Evolutionary conservation across 64 coral and sea anemone genomes (phyloP).

Genomic region (Dendrophyllia cribrosa): DNA sequence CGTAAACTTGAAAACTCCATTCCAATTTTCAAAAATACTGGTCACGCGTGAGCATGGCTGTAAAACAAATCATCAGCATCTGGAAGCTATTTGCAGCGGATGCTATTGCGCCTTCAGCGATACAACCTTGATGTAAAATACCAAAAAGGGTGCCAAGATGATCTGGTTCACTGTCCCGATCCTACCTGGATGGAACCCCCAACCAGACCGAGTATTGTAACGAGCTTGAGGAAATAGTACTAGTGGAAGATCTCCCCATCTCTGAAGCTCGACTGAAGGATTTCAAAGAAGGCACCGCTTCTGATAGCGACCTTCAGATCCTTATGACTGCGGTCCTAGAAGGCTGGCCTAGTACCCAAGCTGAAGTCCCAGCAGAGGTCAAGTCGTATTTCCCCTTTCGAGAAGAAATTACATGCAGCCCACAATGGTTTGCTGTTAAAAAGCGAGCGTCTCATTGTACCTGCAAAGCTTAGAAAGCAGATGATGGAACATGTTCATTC

Average conservation of each 20-base stretch:
- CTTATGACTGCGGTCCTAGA: constrained; percentile 14
- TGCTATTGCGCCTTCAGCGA: no score
- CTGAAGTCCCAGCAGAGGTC: constrained; percentile 34
- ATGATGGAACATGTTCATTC: constrained; percentile 26
- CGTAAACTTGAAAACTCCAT: no score
- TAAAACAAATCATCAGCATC: no score
- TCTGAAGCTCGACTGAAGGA: constrained; percentile 18
- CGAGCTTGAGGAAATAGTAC: constrained; percentile 25
- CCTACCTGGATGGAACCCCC: constrained; percentile 31
- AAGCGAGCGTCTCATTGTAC: constrained; percentile 53
- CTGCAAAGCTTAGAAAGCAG: constrained; percentile 34
- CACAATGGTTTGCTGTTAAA: constrained; percentile 27
- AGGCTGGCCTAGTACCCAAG: constrained; percentile 24
- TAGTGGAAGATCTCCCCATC: constrained; percentile 41
- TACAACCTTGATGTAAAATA: no score
- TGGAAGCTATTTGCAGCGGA: constrained; percentile 7
- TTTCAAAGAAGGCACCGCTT: not conserved
- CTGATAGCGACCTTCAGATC: constrained; percentile 30
- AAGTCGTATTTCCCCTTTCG: not conserved
- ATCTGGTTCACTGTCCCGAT: constrained; percentile 26
- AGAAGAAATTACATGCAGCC: no score
- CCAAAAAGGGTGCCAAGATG: constrained; percentile 27
- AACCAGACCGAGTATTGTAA: constrained; percentile 29
- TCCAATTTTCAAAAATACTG: no score
- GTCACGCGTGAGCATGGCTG: no score